These are phyloP conservation scores for Lycopodina hypogea DNA, from an alignment of 37 sponge, comb jelly and placozoan genomes.

Conservation along the genomic window DNA sequence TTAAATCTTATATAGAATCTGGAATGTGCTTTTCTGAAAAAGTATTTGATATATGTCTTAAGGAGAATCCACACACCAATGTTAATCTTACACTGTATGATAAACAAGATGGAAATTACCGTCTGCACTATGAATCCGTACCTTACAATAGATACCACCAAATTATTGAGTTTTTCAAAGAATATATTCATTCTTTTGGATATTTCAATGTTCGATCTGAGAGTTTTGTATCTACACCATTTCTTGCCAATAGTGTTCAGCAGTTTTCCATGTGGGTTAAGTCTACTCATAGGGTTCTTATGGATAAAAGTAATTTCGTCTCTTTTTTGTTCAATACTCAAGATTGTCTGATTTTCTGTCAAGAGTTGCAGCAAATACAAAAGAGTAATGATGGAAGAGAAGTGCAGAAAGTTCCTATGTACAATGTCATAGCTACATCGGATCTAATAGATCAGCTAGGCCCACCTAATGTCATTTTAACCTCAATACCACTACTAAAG, in stretches of 20 bases:
- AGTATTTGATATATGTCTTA: neutral
- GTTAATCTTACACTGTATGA: slow-evolving; percentile 42
- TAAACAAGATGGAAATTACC: slow-evolving; percentile 23
- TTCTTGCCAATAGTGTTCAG: slow-evolving; percentile 54
- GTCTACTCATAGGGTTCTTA: neutral
- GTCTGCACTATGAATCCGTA: neutral
- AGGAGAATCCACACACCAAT: neutral
- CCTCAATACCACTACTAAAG: slow-evolving; percentile 29
- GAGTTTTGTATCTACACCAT: slow-evolving; percentile 15
- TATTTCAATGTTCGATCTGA: neutral
- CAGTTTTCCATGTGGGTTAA: slow-evolving; percentile 45
- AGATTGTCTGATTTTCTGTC: slow-evolving; percentile 25
- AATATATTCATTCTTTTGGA: neutral
- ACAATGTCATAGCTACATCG: slow-evolving; percentile 40
- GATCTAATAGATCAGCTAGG: slow-evolving; percentile 34
- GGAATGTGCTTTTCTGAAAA: slow-evolving; percentile 36
- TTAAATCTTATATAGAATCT: neutral
- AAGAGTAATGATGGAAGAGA: neutral
- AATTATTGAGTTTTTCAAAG: neutral
- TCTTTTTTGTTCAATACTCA: slow-evolving; percentile 23
- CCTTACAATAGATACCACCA: slow-evolving; percentile 28
- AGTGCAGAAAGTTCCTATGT: neutral
- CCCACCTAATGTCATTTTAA: slow-evolving; percentile 20
- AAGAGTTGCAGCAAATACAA: too few species aligned
- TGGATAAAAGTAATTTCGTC: neutral